These are phyloP conservation scores for Anthopleura sola DNA, from an alignment of 64 coral and sea anemone genomes.

Conservation along the genomic window DNA sequence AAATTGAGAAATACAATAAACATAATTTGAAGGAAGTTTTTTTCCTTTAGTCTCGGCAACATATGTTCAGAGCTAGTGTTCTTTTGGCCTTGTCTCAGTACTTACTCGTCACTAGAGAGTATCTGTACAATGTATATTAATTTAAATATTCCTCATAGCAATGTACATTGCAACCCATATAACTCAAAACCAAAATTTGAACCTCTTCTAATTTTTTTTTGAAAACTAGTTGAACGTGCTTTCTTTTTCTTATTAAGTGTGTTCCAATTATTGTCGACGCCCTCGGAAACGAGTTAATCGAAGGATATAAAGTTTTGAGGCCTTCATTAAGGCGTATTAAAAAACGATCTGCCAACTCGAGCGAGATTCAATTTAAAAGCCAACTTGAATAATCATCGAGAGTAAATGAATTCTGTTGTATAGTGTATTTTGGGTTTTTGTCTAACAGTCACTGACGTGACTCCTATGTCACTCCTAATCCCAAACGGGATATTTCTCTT, in stretches of 20 bases:
- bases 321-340: conserved; percentile 27
- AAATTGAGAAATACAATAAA: no score
- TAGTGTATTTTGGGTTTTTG: conserved; percentile 24
- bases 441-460: conserved; percentile 53
- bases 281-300: conserved; percentile 22
- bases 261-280: neutral
- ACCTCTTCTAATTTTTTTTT: neutral
- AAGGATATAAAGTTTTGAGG: conserved; percentile 17
- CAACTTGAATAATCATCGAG: conserved; percentile 20
- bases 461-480: conserved; percentile 41
- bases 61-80: no score
- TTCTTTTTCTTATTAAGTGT: neutral
- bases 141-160: neutral
- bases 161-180: no score
- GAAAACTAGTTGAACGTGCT: neutral
- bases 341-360: neutral
- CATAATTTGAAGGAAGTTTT: no score
- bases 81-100: no score
- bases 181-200: no score
- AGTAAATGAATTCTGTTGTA: neutral
- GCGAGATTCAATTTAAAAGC: conserved; percentile 21
- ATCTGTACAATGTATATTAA: neutral
- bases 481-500: conserved; percentile 51
- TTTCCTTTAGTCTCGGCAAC: no score
- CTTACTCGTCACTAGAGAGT: neutral